Percentiles rank a stretch among this genome's conserved stretches.
phyloP scores from a whole-genome alignment of 1,140 invertebrate species.

The Parapsyche elsis region DNA sequence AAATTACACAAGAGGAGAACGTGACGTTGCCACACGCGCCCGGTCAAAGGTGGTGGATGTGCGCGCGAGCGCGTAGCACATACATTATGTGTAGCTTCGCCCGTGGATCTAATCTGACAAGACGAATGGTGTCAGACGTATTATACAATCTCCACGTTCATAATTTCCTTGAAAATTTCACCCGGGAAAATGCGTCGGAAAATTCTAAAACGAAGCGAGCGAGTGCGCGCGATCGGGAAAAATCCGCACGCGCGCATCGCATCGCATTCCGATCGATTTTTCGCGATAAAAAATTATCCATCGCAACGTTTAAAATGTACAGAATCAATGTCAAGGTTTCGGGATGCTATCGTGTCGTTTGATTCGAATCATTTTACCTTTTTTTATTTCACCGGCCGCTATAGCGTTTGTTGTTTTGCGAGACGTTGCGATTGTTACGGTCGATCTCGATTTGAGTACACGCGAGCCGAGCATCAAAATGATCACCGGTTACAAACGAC shows the following conservation, averaged over 20 bases:
- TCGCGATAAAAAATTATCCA: too few species aligned
- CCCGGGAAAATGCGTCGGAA: too few species aligned
- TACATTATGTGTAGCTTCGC: conserved; percentile 48
- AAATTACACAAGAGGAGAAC: conserved; percentile 28
- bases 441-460: conserved; percentile 7
- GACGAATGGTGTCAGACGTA: conserved; percentile 53
- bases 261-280: too few species aligned
- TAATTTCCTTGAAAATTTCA: too few species aligned
- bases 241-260: too few species aligned
- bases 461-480: conserved; percentile 2
- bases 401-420: not conserved
- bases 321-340: too few species aligned
- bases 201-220: too few species aligned
- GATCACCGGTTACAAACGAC: conserved; percentile 10
- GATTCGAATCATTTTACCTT: not conserved
- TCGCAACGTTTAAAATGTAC: too few species aligned
- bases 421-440: conserved; percentile 3
- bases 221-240: too few species aligned
- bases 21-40: conserved; percentile 32
- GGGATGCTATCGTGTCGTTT: too few species aligned
- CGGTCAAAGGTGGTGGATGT: conserved; percentile 42
- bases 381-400: not conserved
- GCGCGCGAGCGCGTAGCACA: conserved; percentile 28
- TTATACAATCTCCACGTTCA: conserved; percentile 41
- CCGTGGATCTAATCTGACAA: conserved; percentile 53